Evolutionary conservation across 2,888 invertebrate species (phyloP), one percentile per base, ranked within the genome.

Genomic region (Crossocerus cetratus): DNA sequence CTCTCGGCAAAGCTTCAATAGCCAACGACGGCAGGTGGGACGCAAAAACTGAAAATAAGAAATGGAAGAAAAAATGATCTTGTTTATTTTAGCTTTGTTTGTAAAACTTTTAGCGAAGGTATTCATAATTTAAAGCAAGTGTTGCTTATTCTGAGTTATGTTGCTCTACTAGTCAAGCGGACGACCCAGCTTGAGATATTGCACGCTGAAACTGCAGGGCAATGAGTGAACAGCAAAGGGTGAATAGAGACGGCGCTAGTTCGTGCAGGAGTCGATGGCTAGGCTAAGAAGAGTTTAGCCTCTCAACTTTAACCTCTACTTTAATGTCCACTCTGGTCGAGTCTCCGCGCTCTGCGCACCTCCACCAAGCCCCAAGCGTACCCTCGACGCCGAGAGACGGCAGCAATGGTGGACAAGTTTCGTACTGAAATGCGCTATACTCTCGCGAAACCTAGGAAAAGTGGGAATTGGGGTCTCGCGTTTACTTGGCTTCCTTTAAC

Each of bases 221-320:
- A n/a, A n/a, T n/a, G n/a, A n/a, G n/a, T n/a, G n/a, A n/a, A n/a
- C n/a, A n/a, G n/a, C 32, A 32, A 32, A 32, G 32, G 23, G 62
- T 53, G 57, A 63, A 63, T 53, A 23, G 55, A 32, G 11, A 45
- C 21, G 58, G 57, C 49, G 58, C 21, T 49, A 21, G 42, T 63
- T 58, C 22, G 20, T 13, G 22, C 43, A 14, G 53, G 59, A n/a
- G n/a, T n/a, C n/a, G 59, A 59, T 44, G 56, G 64, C 64, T 56
- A n/a, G 20, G 42, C 21, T 14, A 44, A 43, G 21, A 56, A n/a
- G 42, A 16, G 18, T 32, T 58, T 23, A 13, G 16, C 22, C 56
- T 60, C 61, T 60, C 54, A 69, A 45, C 32, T 42, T 69, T 57
- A 66, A 71, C 61, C 66, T 60, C 64, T 43, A 65, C 43, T 65